Conservation (phyloP, 2,113 vertebrate genomes). For the Sialia sialis region DNA sequence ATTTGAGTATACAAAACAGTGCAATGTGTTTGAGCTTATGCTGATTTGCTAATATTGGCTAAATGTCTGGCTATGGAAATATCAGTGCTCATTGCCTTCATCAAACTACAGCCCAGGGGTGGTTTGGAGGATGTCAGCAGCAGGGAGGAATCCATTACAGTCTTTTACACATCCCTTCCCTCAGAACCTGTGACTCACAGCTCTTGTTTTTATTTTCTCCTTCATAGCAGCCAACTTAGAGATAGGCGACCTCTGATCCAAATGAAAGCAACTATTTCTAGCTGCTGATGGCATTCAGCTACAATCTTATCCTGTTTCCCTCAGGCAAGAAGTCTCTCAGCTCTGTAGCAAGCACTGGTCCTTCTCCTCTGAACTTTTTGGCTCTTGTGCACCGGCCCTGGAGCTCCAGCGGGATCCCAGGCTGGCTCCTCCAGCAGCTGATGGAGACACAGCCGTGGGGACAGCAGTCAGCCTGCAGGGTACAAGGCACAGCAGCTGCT, state of each 20-base stretch:
- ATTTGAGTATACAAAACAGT: not conserved
- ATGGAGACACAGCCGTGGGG: accelerated
- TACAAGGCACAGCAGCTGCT: accelerated
- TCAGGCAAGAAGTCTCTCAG: not conserved
- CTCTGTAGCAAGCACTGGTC: not conserved
- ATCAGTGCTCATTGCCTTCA: not conserved
- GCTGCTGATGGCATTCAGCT: not conserved
- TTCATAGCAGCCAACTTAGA: not conserved
- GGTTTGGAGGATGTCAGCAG: not conserved
- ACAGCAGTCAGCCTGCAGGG: not conserved
- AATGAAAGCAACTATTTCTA: conserved; percentile 26
- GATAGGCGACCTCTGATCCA: conserved; percentile 33
- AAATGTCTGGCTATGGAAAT: not conserved
- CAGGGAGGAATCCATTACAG: not conserved
- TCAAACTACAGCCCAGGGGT: not conserved
- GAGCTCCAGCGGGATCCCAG: not conserved
- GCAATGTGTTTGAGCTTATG: not conserved
- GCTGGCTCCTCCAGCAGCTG: not conserved
- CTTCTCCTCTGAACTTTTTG: not conserved
- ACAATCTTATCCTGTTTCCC: not conserved
- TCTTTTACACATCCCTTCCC: not conserved
- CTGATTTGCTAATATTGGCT: not conserved
- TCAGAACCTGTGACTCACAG: conserved; percentile 30
- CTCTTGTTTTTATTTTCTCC: conserved; percentile 36
- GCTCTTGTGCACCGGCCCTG: accelerated